Base-by-base conservation (phyloP, 2,888 invertebrate species). In the Tyria jacobaeae region DNA sequence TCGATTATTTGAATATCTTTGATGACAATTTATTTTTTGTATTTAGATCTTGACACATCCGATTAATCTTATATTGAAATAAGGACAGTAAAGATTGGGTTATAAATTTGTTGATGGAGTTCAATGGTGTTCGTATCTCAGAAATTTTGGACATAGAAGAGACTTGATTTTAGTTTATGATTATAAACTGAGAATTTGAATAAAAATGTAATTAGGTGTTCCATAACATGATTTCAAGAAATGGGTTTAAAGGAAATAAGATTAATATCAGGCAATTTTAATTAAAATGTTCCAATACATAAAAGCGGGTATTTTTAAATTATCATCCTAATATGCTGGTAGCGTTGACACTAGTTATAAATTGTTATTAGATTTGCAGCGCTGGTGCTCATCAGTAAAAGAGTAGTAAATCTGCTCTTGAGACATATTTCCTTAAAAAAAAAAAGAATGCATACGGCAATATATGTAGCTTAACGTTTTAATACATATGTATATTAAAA, bases 1-100 rank as follows among this genome's bases (percentile, higher is more conserved):
- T 84, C 82, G 81, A 84, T 85, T 84, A 84, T 71, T 66, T 66
- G 75, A 65, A 65, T 68, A 78, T 81, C 77, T 69, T 74, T 73
- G 75, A 78, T 66, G 78, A 77, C 75, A 78, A 73, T 80, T 78
- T 80, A 78, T 75, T 70, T 68, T 71, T 73, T 70, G 62, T 66
- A 66, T 64, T 68, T 68, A 69, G 53, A 59, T 47, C 66, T 67
- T 70, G 75, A 80, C 71, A 73, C 70, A 63, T 74, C 54, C 57
- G 57, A 69, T 75, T 80, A 79, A 81, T 82, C 76, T 78, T 73
- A 75, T 82, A 80, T 80, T 77, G 59, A 73, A 82, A 79, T 82
- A 74, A 78, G 75, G 53, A 39, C 62, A 70, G 59, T 78, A 71
- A 77, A 72, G 68, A 64, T 60, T 70, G 31, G 55, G 74, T 74